These are phyloP conservation scores for Thereva nobilitata DNA, from an alignment of 2,888 invertebrate species.

Conservation along the genomic window DNA sequence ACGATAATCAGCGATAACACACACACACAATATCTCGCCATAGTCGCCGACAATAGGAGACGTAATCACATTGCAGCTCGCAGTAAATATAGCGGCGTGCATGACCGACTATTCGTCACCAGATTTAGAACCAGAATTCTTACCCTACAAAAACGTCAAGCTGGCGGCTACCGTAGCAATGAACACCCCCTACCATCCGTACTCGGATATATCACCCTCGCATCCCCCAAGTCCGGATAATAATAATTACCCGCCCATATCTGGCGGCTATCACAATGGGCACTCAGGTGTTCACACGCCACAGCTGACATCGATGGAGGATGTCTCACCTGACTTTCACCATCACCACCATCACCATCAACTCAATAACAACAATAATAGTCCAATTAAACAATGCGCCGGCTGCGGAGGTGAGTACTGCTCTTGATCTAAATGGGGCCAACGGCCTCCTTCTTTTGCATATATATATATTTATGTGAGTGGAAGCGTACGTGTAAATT, in stretches of 20 bases:
- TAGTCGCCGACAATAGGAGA: not conserved
- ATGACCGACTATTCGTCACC: constrained; percentile 42
- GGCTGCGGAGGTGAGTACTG: constrained; percentile 75
- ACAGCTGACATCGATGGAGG: constrained; percentile 55
- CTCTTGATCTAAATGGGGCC: not conserved
- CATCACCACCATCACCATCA: constrained; percentile 48
- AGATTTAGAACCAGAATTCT: constrained; percentile 45
- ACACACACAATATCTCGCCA: constrained; percentile 7
- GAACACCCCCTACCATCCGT: constrained; percentile 90
- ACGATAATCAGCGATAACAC: constrained; percentile 25
- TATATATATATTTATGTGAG: no score
- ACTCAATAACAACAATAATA: constrained; percentile 53
- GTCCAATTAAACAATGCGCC: constrained; percentile 77
- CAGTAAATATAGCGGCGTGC: constrained; percentile 32
- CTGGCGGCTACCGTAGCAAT: constrained; percentile 86
- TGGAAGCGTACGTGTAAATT: not conserved
- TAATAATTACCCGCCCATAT: constrained; percentile 65
- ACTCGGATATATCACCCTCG: constrained; percentile 78
- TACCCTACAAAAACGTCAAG: constrained; percentile 64
- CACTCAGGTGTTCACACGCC: constrained; percentile 52
- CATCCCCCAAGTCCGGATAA: constrained; percentile 77
- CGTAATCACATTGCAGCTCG: not conserved
- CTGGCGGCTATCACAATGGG: constrained; percentile 59
- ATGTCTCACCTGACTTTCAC: constrained; percentile 52
- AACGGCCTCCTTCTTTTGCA: not conserved